Evolutionary conservation across 2,113 vertebrate genomes (phyloP), one percentile per base, ranked within the genome.

Genomic region (Dasypus novemcinctus): DNA sequence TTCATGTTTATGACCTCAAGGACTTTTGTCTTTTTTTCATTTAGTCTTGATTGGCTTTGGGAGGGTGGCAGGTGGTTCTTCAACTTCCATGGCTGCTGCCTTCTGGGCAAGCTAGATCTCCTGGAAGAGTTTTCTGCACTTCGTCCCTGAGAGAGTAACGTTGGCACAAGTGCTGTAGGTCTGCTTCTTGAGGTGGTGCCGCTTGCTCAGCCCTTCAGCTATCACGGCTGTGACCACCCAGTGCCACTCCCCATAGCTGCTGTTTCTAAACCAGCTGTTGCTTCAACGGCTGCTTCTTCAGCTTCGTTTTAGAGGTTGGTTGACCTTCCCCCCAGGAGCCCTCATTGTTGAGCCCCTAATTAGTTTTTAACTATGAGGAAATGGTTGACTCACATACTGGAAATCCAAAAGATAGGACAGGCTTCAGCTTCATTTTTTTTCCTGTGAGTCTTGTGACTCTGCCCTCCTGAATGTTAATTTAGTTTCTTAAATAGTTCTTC

Each of bases 101-200:
- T 99, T 96, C 59, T 98, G 86, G 94, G 98, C 93, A 92, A 98
- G 98, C 14, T 94, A 97, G 27, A 99, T 96, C 94, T 99, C 99
- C 71, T 99, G 99, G 11, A 98, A 94, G 87, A 99, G 94, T 64
- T 46, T 46, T 99, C 97, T 91, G 15, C 76, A 98, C 97, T 99
- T 99, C 97, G 99, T 99, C 15, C 99, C 99, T 0, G 99, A 99
- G 33, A 99, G 98, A 0, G 98, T 99, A 96, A 99, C 99, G 95
- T 99, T 99, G 0, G 98, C 98, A n/a, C 99, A 93, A 0, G 98
- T 71, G 41, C 98, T 99, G 20, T 98, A 98, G 54, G 69, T 96
- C 78, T 99, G 98, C 97, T 99, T 99, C 97, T 97, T 98, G 83
- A 99, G 97, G 95, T 99, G 99, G 66, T 99, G 98, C 81, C 97